Evolutionary conservation across 2,797 vertebrate species (phyloP).

Genomic region (Mormyrus hasselquistii): DNA sequence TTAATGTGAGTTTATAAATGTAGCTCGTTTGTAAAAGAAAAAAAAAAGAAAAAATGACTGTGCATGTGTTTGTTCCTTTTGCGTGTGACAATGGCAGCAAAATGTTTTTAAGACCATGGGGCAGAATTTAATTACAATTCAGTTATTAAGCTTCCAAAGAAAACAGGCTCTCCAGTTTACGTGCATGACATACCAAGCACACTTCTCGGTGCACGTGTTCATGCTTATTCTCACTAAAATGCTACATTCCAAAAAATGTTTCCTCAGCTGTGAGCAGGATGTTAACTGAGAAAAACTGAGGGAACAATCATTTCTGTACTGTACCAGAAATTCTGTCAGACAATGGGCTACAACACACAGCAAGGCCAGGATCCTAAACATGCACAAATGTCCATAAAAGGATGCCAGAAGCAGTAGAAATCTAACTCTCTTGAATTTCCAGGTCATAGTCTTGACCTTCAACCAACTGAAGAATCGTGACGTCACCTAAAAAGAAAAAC

Average conservation of each 20-base stretch:
- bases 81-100: not conserved
- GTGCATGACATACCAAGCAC: not conserved
- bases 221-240: not conserved
- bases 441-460: not conserved
- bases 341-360: not conserved
- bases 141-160: constrained; percentile 9
- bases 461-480: not conserved
- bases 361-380: not conserved
- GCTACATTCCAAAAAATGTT: not conserved
- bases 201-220: not conserved
- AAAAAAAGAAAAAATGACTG: not conserved
- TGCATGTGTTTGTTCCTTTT: not conserved
- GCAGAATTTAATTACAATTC: constrained; percentile 2
- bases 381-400: not conserved
- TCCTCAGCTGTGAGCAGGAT: not conserved
- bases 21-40: not conserved
- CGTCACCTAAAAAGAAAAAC: not conserved
- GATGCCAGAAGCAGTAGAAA: not conserved
- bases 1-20: not conserved
- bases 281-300: not conserved
- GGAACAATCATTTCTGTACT: not conserved
- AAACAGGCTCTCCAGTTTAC: not conserved
- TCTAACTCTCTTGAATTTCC: not conserved
- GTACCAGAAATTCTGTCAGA: not conserved
- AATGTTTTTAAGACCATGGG: not conserved